Evolutionary conservation across 2,888 invertebrate species (phyloP).

Genomic region (Merodon equestris): DNA sequence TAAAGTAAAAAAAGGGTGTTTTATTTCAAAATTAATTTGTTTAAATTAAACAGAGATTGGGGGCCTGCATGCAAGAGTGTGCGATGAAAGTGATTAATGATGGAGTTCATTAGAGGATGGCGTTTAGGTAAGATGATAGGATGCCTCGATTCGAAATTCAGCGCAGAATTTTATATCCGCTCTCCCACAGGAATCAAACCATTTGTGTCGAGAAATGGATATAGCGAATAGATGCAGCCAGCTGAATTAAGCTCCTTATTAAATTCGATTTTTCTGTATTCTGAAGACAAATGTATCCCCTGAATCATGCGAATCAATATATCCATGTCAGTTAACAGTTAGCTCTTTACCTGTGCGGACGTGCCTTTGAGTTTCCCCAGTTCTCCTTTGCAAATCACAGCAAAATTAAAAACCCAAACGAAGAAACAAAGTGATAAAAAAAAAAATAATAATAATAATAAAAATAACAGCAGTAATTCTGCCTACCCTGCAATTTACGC

Average conservation of each 20-base stretch:
- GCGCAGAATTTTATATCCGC: constrained; percentile 33
- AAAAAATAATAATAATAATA: constrained; percentile 4
- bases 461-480: too few species aligned
- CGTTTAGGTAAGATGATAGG: too few species aligned
- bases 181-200: constrained; percentile 49
- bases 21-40: too few species aligned
- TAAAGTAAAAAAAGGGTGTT: too few species aligned
- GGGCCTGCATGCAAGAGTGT: constrained; percentile 44
- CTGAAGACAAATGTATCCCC: constrained; percentile 14
- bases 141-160: neutral
- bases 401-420: constrained; percentile 13
- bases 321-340: neutral
- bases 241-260: constrained; percentile 19
- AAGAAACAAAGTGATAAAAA: constrained; percentile 1
- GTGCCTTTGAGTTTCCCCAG: too few species aligned
- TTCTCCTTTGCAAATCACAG: neutral
- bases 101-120: constrained; percentile 45
- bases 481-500: too few species aligned
- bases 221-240: constrained; percentile 23
- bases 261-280: constrained; percentile 13
- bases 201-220: constrained; percentile 32
- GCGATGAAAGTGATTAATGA: constrained; percentile 50
- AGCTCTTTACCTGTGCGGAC: too few species aligned
- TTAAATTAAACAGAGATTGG: constrained; percentile 34
- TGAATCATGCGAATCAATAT: constrained; percentile 23